These are phyloP conservation scores for Venturia canescens DNA, from an alignment of 1,140 invertebrate genomes.

Conservation along the genomic window DNA sequence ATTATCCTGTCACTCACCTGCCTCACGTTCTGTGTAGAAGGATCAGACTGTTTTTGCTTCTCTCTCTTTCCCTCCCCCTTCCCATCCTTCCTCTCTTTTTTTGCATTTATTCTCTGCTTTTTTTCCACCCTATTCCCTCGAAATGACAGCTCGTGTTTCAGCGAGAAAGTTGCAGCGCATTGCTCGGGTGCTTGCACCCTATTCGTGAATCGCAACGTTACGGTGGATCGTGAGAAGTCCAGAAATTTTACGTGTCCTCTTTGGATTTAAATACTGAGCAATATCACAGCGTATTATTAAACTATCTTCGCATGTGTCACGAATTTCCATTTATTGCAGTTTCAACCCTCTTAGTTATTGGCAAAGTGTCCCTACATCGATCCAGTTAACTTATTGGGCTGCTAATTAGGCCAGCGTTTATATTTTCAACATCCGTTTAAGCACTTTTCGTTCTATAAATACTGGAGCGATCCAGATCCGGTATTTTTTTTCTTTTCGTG, in stretches of 20 bases:
- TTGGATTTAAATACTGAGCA: neutral
- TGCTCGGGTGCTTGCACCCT: neutral
- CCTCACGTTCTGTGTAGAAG: neutral
- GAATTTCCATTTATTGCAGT: too few relatives aligned
- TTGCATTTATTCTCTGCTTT: neutral
- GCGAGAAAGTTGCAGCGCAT: neutral
- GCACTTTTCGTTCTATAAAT: too few relatives aligned
- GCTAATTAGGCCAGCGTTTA: too few relatives aligned
- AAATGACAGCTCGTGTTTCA: neutral
- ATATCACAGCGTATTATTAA: neutral
- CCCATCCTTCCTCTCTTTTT: neutral
- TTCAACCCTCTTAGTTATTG: too few relatives aligned
- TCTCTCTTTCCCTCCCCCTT: neutral
- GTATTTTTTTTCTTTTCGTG: too few relatives aligned
- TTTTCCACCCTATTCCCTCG: neutral
- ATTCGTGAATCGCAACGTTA: neutral
- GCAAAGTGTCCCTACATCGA: neutral
- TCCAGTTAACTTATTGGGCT: too few relatives aligned
- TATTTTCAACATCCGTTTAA: too few relatives aligned
- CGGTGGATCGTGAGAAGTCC: neutral
- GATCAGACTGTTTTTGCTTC: neutral
- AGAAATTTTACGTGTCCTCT: neutral
- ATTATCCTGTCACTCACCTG: constrained; percentile 34
- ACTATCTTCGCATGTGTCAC: neutral
- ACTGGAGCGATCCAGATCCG: too few relatives aligned